Conservation (phyloP, 2,113 vertebrate species). For the Syrrhaptes paradoxus region DNA sequence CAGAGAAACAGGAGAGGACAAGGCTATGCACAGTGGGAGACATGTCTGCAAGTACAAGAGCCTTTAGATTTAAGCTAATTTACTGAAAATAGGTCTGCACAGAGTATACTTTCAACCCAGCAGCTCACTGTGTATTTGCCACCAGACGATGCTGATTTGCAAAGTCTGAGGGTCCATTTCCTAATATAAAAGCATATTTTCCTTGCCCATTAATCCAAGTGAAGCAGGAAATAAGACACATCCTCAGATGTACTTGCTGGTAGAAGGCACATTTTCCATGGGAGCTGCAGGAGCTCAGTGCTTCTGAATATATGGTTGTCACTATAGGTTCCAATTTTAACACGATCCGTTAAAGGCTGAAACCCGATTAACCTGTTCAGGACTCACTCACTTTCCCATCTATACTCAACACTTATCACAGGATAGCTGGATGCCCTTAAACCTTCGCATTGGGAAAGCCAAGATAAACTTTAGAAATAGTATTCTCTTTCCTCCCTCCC, state of each 20-base stretch:
- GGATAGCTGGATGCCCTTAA: not conserved
- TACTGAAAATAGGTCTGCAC: not conserved
- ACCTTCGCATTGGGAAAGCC: not conserved
- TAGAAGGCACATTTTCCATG: not conserved
- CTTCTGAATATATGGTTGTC: not conserved
- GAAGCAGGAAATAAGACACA: not conserved
- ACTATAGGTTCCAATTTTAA: not conserved
- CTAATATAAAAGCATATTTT: not conserved
- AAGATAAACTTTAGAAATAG: not conserved
- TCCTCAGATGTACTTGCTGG: not conserved
- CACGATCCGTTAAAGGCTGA: not conserved
- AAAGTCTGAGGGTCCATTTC: not conserved
- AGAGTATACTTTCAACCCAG: not conserved
- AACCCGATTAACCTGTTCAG: not conserved
- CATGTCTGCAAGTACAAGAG: not conserved
- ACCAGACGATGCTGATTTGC: not conserved
- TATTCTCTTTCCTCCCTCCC: not conserved
- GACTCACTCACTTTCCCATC: not conserved
- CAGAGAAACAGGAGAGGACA: not conserved
- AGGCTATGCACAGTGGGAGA: not conserved
- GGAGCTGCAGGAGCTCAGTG: not conserved
- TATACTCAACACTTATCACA: not conserved
- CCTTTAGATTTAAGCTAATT: not conserved
- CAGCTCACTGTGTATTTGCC: not conserved
- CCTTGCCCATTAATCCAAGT: not conserved